Conservation (phyloP, 2,888 invertebrate genomes). For the Drosophila nr. medialis region DNA sequence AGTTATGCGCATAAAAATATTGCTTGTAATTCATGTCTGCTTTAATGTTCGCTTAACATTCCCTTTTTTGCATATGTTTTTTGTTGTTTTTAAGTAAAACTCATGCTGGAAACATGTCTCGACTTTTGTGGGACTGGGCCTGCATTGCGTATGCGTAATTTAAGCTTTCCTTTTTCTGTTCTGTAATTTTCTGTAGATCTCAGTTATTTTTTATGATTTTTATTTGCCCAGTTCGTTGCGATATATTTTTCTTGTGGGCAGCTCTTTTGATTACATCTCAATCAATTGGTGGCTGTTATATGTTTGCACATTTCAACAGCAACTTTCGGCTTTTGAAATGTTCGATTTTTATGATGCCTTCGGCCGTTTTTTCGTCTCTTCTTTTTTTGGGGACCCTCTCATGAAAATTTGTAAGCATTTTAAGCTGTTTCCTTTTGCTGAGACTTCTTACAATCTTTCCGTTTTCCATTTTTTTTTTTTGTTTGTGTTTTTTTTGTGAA, state of each 20-base stretch:
- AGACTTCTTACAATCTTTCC: conserved; percentile 19
- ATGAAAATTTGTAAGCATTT: conserved; percentile 71
- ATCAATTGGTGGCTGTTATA: conserved; percentile 80
- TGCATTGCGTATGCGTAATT: conserved; percentile 66
- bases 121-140: conserved; percentile 1
- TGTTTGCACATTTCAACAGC: conserved; percentile 74
- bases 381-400: conserved; percentile 26
- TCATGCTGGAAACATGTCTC: conserved; percentile 11
- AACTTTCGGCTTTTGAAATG: conserved; percentile 70
- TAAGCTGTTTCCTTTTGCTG: conserved; percentile 47
- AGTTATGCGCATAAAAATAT: conserved; percentile 74
- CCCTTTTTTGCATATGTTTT: conserved; percentile 65
- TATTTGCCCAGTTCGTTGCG: conserved; percentile 34
- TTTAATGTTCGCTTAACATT: conserved; percentile 69
- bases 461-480: conserved; percentile 23
- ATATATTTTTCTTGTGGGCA: conserved; percentile 26
- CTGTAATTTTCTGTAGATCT: conserved; percentile 23
- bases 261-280: conserved; percentile 78
- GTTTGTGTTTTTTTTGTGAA: conserved; percentile 10
- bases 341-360: conserved; percentile 72
- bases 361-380: conserved; percentile 46
- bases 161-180: conserved; percentile 36
- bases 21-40: conserved; percentile 67
- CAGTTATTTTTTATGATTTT: conserved; percentile 40
- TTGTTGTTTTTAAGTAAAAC: background rate